These are phyloP conservation scores for Laticauda colubrina DNA, from an alignment of 2,113 vertebrate genomes.

Conservation along the genomic window DNA sequence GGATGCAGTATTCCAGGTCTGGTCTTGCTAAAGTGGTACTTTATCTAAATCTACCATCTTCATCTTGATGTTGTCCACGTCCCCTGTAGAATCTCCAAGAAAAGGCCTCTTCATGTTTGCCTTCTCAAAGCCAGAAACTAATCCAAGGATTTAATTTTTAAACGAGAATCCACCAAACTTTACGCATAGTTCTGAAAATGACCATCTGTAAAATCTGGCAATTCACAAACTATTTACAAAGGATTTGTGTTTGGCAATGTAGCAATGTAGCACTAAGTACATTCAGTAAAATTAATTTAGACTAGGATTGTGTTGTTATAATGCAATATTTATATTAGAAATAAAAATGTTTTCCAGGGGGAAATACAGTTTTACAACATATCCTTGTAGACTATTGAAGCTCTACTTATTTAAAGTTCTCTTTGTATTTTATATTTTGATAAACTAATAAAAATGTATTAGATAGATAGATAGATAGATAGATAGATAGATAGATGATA, in stretches of 20 bases:
- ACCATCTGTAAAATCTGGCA: conserved; percentile 15
- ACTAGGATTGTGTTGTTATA: conserved; percentile 29
- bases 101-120: not conserved
- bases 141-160: conserved; percentile 42
- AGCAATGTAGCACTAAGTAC: conserved; percentile 28
- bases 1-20: not conserved
- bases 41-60: not conserved
- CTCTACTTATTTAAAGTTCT: not conserved
- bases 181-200: conserved; percentile 37
- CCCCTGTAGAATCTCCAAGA: not conserved
- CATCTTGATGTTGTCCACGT: not conserved
- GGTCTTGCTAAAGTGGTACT: not conserved
- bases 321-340: conserved; percentile 37
- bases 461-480: too few relatives aligned
- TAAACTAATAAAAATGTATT: too few relatives aligned
- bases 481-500: too few relatives aligned
- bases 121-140: conserved; percentile 16
- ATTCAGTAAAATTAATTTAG: conserved; percentile 58
- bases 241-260: not conserved
- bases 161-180: conserved; percentile 43
- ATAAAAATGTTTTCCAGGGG: conserved; percentile 3
- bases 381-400: not conserved
- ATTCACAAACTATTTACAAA: not conserved
- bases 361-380: not conserved
- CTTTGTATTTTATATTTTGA: too few relatives aligned